Base-by-base conservation (phyloP, 1,140 invertebrate genomes). In the Papilio glaucus region DNA sequence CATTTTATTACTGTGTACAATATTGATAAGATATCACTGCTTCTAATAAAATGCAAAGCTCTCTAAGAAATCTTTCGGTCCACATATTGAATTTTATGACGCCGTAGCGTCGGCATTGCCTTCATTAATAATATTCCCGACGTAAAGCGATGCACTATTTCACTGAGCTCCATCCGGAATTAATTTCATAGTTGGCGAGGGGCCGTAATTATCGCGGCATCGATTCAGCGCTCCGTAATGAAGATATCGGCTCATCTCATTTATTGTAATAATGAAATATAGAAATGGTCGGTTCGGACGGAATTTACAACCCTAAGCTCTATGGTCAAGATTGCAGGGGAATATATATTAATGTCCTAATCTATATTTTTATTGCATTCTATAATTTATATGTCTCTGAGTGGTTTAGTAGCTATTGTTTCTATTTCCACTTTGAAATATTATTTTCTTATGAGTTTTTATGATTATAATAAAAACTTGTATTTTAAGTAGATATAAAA, bases 201-300 rank as follows among this genome's bases (percentile, higher is more conserved):
- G 75, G 71, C 73, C 70, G 77, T 87, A 86, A 88, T 86, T 86
- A 88, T 85, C 80, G 77, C 76, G 73, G 84, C 83, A 82, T 83
- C 83, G 81, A 87, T 85, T 80, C 77, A 78, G 74, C 73, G 82
- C 78, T n/a, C 61, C 73, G 84, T 86, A 86, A 88, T 87, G 85
- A 88, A 87, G 84, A 87, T 88, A 87, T 87, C 82, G 79, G 72
- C 80, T 69, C 78, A 80, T 87, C 84, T 80, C 77, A 79, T 85
- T 84, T 84, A 85, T 85, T 85, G 82, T 82, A 82, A 81, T 85
- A 79, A 82, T 85, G 78, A 83, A 86, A 83, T 85, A 81, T 87
- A 83, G 81, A 85, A 84, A 80, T 82, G 78, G 71, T 82, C 78
- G 73, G 71, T 77, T 71, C 72, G 71, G 62, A 65, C 61, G 72